Evolutionary conservation across 2,113 vertebrate genomes (phyloP).

Genomic region (Sceloporus tristichus): DNA sequence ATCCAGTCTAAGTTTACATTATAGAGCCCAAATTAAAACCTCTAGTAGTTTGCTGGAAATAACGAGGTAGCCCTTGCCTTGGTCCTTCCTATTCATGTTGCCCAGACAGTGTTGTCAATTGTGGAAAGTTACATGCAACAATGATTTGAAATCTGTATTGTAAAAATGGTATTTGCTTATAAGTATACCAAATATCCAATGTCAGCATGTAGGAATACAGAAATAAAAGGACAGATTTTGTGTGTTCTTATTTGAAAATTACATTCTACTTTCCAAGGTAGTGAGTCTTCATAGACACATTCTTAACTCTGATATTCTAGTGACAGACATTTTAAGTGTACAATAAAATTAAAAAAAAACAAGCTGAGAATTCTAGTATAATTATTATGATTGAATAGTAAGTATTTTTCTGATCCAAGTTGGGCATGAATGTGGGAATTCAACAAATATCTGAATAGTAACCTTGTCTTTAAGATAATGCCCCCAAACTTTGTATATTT

Average conservation of each 20-base stretch:
- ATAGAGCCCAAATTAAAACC: slow-evolving; percentile 62
- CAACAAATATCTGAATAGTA: slow-evolving; percentile 57
- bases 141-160: not conserved
- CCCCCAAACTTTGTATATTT: slow-evolving; percentile 52
- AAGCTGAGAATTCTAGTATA: slow-evolving; percentile 51
- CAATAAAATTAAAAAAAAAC: slow-evolving; percentile 46
- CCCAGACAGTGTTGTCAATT: slow-evolving; percentile 47
- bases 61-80: slow-evolving; percentile 48
- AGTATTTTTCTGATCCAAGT: slow-evolving; percentile 41
- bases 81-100: slow-evolving; percentile 49
- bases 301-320: slow-evolving; percentile 5
- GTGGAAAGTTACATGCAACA: not conserved
- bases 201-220: no score
- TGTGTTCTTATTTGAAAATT: not conserved
- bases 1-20: slow-evolving; percentile 43
- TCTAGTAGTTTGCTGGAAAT: slow-evolving; percentile 59
- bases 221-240: no score
- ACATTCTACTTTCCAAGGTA: slow-evolving; percentile 19
- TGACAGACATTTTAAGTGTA: slow-evolving; percentile 18
- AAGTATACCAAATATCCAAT: not conserved
- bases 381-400: slow-evolving; percentile 57
- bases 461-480: slow-evolving; percentile 60
- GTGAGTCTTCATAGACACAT: slow-evolving; percentile 43
- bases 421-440: slow-evolving; percentile 52
- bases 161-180: not conserved